Base-by-base conservation (phyloP, 2,888 invertebrate genomes). In the Galeopsomyia nigrocyanea region DNA sequence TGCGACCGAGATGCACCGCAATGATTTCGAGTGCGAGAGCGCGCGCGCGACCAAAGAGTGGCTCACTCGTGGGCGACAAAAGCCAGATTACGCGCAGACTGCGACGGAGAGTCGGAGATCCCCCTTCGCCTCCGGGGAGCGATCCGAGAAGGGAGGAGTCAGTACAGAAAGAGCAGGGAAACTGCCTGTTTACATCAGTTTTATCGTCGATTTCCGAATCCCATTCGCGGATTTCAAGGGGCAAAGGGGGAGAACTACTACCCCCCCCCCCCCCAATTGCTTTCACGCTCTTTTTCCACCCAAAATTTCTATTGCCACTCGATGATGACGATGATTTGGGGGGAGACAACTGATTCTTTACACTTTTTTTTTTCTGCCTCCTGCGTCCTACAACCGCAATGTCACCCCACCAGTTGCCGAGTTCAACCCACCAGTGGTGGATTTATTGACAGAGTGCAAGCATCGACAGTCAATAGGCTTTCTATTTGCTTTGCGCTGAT, bases 171-270 rank as follows among this genome's bases (percentile, higher is more conserved):
- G 80, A 81, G 80, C 80, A 81, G 82, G 82, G 80, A 82, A 83
- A 83, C 82, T 83, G 80, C 78, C 82, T 83, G 81, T 83, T 84
- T 84, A 83, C 82, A 81, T 82, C 82, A 81, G 83, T 84, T 83
- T 83, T 83, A 84, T 84, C 82, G 81, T 78, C 82, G 80, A 84
- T 84, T 84, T 81, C 81, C 82, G 81, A 82, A 82, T 79, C 80
- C 79, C 77, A 77, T 77, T 77, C 65, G 46, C 58, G 26, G 47
- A 39, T 72, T 64, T 51, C 21, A 39, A 61, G 50, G 55, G 60
- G 61, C 26, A 53, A 47, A 49, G 58, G 19, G 53, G 31, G 16
- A 47, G 58, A 55, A 14, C 57, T n/a, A n/a, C n/a, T n/a, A n/a
- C n/a, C n/a, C n/a, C 46, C 56, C 19, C 58, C 10, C 50, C 49